phyloP scores from a whole-genome alignment of 2,113 vertebrate genomes.

The Turdus rufiventris region DNA sequence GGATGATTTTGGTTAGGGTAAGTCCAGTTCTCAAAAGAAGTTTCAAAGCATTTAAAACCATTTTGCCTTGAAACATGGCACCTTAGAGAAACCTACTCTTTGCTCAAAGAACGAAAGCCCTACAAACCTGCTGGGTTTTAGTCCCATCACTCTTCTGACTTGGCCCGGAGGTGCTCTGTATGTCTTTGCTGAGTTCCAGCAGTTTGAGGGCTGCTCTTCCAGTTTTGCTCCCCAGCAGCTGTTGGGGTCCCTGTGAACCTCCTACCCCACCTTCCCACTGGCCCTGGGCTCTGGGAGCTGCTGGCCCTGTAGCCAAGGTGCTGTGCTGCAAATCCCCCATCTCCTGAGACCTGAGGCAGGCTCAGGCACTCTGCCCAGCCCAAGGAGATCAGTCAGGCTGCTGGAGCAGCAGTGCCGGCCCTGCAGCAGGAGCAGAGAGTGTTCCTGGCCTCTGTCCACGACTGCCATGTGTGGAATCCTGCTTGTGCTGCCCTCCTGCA shows the following conservation, averaged over 20 bases:
- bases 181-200: neutral
- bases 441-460: neutral
- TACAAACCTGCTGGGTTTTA: neutral
- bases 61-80: neutral
- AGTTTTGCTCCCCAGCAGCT: rapidly evolving
- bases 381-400: neutral
- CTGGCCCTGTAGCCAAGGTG: neutral
- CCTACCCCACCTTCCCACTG: rapidly evolving
- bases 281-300: neutral
- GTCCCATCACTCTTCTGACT: neutral
- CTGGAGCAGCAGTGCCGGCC: neutral
- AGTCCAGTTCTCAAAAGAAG: neutral
- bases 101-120: neutral
- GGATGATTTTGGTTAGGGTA: neutral
- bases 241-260: neutral
- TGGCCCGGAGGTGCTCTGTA: rapidly evolving
- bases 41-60: neutral
- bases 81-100: rapidly evolving
- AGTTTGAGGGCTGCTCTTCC: neutral
- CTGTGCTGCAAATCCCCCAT: neutral
- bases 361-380: neutral
- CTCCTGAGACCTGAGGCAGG: neutral
- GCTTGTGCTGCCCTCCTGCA: neutral
- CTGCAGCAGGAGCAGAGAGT: neutral
- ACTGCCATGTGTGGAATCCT: rapidly evolving